Percentiles rank a stretch among this genome's conserved stretches.
These are phyloP conservation scores for Platerodrilus igneus DNA, from an alignment of 2,888 invertebrate species.

Conservation along the genomic window DNA sequence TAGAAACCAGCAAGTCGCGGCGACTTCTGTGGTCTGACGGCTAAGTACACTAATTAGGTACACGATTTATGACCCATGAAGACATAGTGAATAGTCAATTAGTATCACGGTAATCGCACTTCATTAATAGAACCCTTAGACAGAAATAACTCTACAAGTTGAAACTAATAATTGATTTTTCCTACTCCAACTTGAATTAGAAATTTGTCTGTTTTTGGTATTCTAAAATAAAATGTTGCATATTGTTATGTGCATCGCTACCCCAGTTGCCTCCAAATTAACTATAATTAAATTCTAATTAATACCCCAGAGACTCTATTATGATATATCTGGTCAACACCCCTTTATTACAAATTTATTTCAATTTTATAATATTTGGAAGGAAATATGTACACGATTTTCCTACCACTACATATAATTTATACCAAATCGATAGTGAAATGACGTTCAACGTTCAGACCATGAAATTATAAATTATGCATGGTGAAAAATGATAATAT, in stretches of 20 bases:
- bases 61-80: constrained; percentile 38
- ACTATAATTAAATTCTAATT: constrained; percentile 43
- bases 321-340: constrained; percentile 37
- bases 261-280: too few relatives aligned
- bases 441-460: constrained; percentile 30
- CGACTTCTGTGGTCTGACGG: constrained; percentile 22
- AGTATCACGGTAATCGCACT: constrained; percentile 33
- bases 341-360: constrained; percentile 42
- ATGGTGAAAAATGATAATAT: constrained; percentile 31
- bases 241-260: too few relatives aligned
- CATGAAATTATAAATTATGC: constrained; percentile 34
- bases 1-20: too few relatives aligned
- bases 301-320: constrained; percentile 38
- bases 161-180: too few relatives aligned
- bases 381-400: constrained; percentile 36
- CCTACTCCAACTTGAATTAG: too few relatives aligned
- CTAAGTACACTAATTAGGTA: constrained; percentile 33
- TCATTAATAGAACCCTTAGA: constrained; percentile 28
- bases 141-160: too few relatives aligned
- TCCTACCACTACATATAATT: constrained; percentile 37
- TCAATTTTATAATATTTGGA: constrained; percentile 42
- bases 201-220: too few relatives aligned
- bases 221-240: too few relatives aligned
- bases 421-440: constrained; percentile 40
- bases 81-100: constrained; percentile 37